Conservation (phyloP, 2,113 vertebrate species). For the Tricholaema leucomelas region DNA sequence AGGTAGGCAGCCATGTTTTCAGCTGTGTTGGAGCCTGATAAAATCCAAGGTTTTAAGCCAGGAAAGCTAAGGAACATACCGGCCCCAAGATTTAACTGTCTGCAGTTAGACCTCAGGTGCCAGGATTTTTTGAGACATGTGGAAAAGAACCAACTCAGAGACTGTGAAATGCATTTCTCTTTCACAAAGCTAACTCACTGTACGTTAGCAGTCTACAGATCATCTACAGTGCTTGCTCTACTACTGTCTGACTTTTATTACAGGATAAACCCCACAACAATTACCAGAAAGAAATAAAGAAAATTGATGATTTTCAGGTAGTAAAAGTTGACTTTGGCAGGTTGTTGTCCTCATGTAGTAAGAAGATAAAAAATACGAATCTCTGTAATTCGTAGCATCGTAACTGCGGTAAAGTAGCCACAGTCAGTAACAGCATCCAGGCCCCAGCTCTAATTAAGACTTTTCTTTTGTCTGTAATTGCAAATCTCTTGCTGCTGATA, state of each 20-base stretch:
- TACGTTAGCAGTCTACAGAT: not conserved
- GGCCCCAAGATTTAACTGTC: not conserved
- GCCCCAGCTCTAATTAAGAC: not conserved
- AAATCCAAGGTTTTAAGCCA: not conserved
- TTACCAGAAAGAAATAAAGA: not conserved
- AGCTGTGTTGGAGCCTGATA: not conserved
- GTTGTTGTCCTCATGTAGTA: not conserved
- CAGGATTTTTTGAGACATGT: not conserved
- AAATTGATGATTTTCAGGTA: not conserved
- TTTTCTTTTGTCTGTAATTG: not conserved
- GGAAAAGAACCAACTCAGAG: not conserved
- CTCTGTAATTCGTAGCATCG: accelerated
- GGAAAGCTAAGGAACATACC: not conserved
- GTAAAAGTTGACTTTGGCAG: not conserved
- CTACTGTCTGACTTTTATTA: not conserved
- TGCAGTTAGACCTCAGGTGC: not conserved
- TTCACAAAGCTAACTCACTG: not conserved
- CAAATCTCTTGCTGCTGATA: not conserved
- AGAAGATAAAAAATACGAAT: not conserved
- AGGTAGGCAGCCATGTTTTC: not conserved
- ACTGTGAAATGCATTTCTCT: not conserved
- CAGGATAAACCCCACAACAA: not conserved
- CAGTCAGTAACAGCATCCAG: not conserved
- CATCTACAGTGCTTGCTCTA: not conserved
- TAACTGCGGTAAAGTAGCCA: not conserved